A percentile compares a stretch with the other conserved stretches of the same genome.
These are phyloP conservation scores for Silvanus unidentatus DNA, from an alignment of 2,888 invertebrate species.

Conservation along the genomic window DNA sequence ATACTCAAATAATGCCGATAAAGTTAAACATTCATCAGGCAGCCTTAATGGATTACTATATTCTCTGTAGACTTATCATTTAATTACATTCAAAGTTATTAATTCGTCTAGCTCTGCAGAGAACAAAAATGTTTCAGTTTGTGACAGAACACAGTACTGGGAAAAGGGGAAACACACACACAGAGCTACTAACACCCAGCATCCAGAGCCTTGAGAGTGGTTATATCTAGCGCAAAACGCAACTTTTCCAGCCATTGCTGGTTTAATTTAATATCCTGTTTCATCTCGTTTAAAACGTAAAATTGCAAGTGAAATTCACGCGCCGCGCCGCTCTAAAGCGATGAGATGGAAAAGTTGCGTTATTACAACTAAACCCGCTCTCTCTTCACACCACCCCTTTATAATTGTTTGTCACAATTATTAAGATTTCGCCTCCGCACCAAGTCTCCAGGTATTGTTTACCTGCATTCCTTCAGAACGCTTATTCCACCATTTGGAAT, in stretches of 20 bases:
- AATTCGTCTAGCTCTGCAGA: constrained; percentile 31
- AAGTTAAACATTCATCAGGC: constrained; percentile 41
- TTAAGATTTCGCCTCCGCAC: constrained; percentile 30
- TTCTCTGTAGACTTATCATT: constrained; percentile 35
- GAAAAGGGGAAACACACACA: background rate
- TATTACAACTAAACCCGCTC: too few species aligned
- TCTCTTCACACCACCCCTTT: constrained; percentile 4
- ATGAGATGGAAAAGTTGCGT: background rate
- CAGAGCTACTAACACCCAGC: background rate
- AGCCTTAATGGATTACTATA: constrained; percentile 35
- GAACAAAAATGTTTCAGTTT: background rate
- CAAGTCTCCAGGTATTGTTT: constrained; percentile 24
- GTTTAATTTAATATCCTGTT: constrained; percentile 36
- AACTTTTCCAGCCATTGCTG: constrained; percentile 33
- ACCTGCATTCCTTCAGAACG: constrained; percentile 22
- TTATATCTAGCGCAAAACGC: constrained; percentile 6
- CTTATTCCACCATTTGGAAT: constrained; percentile 24
- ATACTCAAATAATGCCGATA: constrained; percentile 41
- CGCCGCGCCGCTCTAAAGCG: background rate
- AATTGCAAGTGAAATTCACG: constrained; percentile 17
- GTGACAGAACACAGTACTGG: too few species aligned
- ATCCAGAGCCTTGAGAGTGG: constrained; percentile 28
- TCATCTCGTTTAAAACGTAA: constrained; percentile 14
- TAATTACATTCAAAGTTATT: constrained; percentile 40
- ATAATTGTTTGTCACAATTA: constrained; percentile 30